A percentile compares a stretch with the other conserved stretches of the same genome.
Evolutionary conservation across 2,888 invertebrate species (phyloP).

Genomic region (Xanthia icteritia): DNA sequence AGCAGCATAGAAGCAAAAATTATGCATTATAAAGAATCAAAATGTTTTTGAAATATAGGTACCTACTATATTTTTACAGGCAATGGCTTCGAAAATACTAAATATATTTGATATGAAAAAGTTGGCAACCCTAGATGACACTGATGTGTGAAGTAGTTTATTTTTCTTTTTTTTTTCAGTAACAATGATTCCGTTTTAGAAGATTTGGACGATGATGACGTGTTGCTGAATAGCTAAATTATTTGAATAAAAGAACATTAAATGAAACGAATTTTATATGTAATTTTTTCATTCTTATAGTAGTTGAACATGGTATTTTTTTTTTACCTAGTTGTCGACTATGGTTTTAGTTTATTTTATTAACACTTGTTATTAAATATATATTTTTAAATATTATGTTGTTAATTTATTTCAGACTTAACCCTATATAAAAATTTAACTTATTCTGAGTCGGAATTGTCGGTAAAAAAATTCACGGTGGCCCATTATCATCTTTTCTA

Average conservation of each 20-base stretch:
- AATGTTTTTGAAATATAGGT: no score
- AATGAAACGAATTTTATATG: background rate
- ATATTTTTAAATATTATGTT: background rate
- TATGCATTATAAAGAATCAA: no score
- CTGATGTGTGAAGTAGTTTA: background rate
- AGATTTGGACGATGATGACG: slow-evolving; percentile 80
- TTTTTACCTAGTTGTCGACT: background rate
- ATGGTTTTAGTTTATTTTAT: background rate
- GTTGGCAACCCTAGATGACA: no score
- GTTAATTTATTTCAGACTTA: background rate
- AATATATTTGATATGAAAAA: no score
- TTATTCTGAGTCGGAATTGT: no score
- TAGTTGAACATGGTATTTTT: no score
- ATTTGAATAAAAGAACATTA: background rate
- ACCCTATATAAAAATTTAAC: background rate
- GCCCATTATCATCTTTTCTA: no score
- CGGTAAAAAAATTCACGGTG: no score
- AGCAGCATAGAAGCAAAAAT: no score
- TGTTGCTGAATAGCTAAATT: background rate
- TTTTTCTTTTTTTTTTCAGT: slow-evolving; percentile 87
- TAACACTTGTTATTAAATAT: background rate
- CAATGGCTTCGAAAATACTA: no score
- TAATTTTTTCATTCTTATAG: background rate
- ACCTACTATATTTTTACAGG: no score
- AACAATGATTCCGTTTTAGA: slow-evolving; percentile 87